Conservation (phyloP, 2,113 vertebrate genomes). For the Clinocottus analis region DNA sequence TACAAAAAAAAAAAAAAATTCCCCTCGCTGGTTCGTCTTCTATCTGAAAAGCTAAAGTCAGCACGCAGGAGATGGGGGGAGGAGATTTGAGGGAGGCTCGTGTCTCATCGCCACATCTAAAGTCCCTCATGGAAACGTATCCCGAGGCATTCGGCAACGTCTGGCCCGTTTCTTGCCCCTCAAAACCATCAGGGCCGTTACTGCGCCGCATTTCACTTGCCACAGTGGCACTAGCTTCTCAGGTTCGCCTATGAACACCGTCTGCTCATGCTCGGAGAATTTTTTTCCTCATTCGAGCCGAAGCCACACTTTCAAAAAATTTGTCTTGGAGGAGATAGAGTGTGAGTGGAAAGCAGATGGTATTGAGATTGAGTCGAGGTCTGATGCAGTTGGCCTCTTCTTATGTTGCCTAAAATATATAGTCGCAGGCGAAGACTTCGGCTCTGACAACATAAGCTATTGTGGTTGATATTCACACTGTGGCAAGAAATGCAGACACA, state of each 20-base stretch:
- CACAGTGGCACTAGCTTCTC: slow-evolving; percentile 35
- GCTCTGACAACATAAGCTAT: slow-evolving; percentile 54
- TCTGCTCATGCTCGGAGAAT: slow-evolving; percentile 49
- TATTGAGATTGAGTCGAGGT: slow-evolving; percentile 70
- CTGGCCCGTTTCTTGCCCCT: slow-evolving; percentile 11
- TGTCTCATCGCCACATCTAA: slow-evolving; percentile 36
- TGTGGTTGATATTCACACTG: slow-evolving; percentile 58
- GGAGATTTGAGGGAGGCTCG: slow-evolving; percentile 30
- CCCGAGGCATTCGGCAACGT: slow-evolving; percentile 31
- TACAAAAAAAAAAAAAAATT: slow-evolving; percentile 36
- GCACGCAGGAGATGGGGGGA: slow-evolving; percentile 26
- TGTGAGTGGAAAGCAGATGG: slow-evolving; percentile 76
- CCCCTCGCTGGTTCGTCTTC: slow-evolving; percentile 30
- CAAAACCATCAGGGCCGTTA: slow-evolving; percentile 33
- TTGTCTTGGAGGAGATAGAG: slow-evolving; percentile 52
- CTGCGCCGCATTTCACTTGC: slow-evolving; percentile 42
- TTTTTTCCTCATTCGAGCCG: slow-evolving; percentile 47
- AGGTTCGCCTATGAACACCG: slow-evolving; percentile 37
- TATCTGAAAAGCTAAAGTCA: slow-evolving; percentile 48
- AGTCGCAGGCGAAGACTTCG: slow-evolving; percentile 47
- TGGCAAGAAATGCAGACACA: slow-evolving; percentile 35
- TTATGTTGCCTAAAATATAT: slow-evolving; percentile 44
- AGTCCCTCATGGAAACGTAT: slow-evolving; percentile 40
- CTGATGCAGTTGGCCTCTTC: slow-evolving; percentile 65
- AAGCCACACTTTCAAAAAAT: slow-evolving; percentile 57